These are phyloP conservation scores for Chlorops oryzae DNA, from an alignment of 1,140 invertebrate species.

Conservation along the genomic window DNA sequence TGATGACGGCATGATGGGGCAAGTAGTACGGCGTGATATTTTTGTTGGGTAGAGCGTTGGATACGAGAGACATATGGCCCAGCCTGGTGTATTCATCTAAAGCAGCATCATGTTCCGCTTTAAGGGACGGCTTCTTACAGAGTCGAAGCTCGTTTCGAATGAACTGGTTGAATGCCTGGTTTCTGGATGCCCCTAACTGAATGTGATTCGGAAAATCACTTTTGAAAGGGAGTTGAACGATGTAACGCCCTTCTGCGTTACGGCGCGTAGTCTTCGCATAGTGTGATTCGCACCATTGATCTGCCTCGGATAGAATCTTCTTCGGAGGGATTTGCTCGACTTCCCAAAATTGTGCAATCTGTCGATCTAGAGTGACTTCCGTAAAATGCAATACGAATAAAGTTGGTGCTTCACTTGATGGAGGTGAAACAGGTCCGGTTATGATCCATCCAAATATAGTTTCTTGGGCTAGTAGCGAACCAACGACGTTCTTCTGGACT, in stretches of 20 bases:
- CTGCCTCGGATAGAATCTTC: background rate
- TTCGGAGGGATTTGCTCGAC: background rate
- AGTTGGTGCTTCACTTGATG: too few species aligned
- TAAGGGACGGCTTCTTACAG: background rate
- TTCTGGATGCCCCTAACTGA: background rate
- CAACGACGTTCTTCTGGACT: too few species aligned
- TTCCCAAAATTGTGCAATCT: conserved; percentile 12
- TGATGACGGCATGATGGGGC: conserved; percentile 12
- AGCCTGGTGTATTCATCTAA: conserved; percentile 8
- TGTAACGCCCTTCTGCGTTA: background rate
- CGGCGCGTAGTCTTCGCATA: background rate
- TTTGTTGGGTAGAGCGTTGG: too few species aligned
- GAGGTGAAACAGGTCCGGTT: too few species aligned
- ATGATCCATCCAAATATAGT: too few species aligned
- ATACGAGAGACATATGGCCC: too few species aligned
- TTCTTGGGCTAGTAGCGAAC: too few species aligned
- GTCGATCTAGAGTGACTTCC: too few species aligned
- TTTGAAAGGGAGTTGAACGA: conserved; percentile 6
- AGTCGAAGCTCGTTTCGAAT: background rate
- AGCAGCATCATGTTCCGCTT: background rate
- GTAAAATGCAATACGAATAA: too few species aligned
- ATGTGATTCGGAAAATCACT: too few species aligned
- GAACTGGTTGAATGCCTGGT: background rate
- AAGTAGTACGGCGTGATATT: conserved; percentile 7
- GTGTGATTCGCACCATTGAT: background rate